Evolutionary conservation across 1,140 invertebrate species (phyloP).

Genomic region (Conus ventricosus): DNA sequence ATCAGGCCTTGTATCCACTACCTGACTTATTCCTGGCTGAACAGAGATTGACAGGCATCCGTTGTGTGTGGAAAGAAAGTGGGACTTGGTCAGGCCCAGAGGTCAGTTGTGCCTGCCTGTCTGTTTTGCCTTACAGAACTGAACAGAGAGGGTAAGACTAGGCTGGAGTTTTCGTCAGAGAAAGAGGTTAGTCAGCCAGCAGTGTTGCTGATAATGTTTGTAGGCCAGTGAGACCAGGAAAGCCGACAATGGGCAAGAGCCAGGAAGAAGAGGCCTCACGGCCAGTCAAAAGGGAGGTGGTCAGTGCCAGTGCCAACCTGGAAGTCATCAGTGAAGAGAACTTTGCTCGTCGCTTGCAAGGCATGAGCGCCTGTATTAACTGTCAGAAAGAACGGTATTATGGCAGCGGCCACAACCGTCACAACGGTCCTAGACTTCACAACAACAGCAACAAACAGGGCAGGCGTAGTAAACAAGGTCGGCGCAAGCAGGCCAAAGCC

Average conservation of each 20-base stretch:
- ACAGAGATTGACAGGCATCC: neutral
- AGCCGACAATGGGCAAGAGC: constrained; percentile 31
- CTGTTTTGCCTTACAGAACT: neutral
- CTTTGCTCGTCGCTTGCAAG: constrained; percentile 55
- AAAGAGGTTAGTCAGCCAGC: neutral
- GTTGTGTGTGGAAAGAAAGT: neutral
- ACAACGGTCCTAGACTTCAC: neutral
- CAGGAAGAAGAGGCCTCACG: constrained; percentile 36
- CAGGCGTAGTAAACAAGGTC: constrained; percentile 50
- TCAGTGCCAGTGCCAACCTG: constrained; percentile 58
- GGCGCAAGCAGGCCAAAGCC: constrained; percentile 58
- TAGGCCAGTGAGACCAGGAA: constrained; percentile 3
- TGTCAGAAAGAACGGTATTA: constrained; percentile 63
- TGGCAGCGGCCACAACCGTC: constrained; percentile 31
- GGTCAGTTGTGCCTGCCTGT: neutral
- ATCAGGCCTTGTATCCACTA: no score
- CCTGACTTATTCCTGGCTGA: no score
- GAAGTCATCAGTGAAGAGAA: constrained; percentile 65
- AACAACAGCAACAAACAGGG: constrained; percentile 48
- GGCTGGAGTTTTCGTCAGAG: neutral
- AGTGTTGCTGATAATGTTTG: constrained; percentile 11
- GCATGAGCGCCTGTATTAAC: constrained; percentile 65
- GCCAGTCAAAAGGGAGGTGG: constrained; percentile 60
- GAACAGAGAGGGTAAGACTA: neutral
- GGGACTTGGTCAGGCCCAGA: neutral